phyloP scores from a whole-genome alignment of 2,888 invertebrate genomes.

The Colletes collaris region DNA sequence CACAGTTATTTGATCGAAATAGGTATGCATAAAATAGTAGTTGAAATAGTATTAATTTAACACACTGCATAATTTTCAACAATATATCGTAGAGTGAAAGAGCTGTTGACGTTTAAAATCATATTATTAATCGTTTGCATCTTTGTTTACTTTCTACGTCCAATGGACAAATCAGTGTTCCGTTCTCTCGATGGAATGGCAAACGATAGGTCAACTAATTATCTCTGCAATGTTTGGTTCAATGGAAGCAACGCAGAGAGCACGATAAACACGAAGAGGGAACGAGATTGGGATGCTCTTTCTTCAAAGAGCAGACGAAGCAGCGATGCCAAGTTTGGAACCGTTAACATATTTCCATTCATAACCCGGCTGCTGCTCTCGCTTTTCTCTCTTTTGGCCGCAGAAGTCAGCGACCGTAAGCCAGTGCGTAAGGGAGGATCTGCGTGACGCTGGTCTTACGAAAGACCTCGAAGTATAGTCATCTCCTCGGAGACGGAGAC shows the following conservation, averaged over 20 bases:
- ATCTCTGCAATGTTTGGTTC: conserved; percentile 11
- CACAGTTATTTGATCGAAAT: too few species aligned
- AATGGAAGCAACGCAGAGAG: not conserved
- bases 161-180: not conserved
- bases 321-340: conserved; percentile 61
- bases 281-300: conserved; percentile 5
- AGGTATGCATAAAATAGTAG: too few species aligned
- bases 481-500: conserved; percentile 19
- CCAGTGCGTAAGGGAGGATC: conserved; percentile 56
- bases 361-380: conserved; percentile 57
- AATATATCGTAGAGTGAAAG: too few species aligned
- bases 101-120: too few species aligned
- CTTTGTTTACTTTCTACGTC: not conserved
- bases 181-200: not conserved
- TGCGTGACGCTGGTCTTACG: conserved; percentile 26
- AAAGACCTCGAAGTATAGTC: conserved; percentile 65
- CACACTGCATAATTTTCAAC: too few species aligned
- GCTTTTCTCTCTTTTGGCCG: conserved; percentile 45
- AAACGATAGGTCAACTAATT: conserved; percentile 2
- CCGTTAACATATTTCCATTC: conserved; percentile 73
- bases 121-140: too few species aligned
- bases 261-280: conserved; percentile 7
- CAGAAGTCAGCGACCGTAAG: conserved; percentile 69
- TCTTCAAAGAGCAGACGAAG: conserved; percentile 27
- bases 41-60: too few species aligned